Base-by-base conservation (phyloP, 2,888 invertebrate species). In the Aspidiotus destructor region DNA sequence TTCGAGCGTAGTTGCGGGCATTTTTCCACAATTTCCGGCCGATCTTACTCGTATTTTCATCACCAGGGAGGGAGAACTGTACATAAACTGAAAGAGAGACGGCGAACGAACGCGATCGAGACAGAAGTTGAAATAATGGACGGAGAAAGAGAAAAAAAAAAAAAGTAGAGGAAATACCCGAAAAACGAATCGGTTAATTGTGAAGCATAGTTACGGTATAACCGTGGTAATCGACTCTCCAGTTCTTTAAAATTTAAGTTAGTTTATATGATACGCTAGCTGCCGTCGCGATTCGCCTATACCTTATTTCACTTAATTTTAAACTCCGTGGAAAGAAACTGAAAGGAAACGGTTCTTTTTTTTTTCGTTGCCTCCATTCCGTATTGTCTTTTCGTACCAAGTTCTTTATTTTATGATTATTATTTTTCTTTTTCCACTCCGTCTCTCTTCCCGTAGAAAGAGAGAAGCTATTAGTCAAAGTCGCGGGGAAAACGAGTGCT, bases 151-250 rank as follows among this genome's bases (percentile, higher is more conserved):
- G 44, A n/a, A 16, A 15, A 8, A 8, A 61, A 61, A 61, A 42
- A 61, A 61, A 44, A 44, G 11, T 28, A 61, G 44, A 44, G 16
- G 15, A 61, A 61, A 7, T 11, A 48, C 48, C 28, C 28, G 28
- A 60, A 40, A 52, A 62, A 44, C 54, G 54, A 63, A 63, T 63
- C 63, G 63, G 54, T 63, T 63, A 63, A 63, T 63, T 63, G 63
- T 63, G 52, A 28, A 28, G 62, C 48, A 60, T 44, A 63, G 63
- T 52, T 63, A 63, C 63, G 54, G 63, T 54, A 28, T 28, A 41
- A 63, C 53, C 63, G 63, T 62, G 52, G 52, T 52, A 62, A 62
- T 62, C 62, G 62, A 41, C 53, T 63, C 40, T 54, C 28, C 41
- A 63, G 63, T 52, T 52, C 52, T 48, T 40, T 17, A 63, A 63